Percentiles rank a stretch among this genome's conserved stretches.
Evolutionary conservation across 92 coral and sea anemone species (phyloP).

Genomic region (Epizoanthus illoricatus): DNA sequence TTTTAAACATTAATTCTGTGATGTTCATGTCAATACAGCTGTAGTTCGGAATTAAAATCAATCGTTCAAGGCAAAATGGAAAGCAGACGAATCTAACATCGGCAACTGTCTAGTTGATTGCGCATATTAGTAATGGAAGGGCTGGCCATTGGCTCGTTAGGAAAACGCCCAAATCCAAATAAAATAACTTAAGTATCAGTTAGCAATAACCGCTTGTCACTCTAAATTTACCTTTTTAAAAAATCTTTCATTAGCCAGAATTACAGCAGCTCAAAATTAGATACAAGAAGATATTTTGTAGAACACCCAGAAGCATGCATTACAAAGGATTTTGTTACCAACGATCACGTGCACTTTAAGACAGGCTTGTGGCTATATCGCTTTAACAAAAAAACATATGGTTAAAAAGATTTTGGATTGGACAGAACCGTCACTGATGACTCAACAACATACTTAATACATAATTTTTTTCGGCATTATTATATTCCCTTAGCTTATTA

Average conservation of each 20-base stretch:
- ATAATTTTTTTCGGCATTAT: background rate
- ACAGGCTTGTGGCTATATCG: background rate
- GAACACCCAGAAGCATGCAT: conserved; percentile 1
- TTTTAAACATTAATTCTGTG: conserved; percentile 78
- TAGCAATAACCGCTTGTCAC: conserved; percentile 6
- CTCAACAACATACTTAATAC: background rate
- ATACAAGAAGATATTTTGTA: background rate
- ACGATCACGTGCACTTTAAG: background rate
- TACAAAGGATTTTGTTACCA: conserved; percentile 9
- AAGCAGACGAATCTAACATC: conserved; percentile 37
- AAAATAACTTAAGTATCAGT: conserved; percentile 19
- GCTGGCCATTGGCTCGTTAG: background rate
- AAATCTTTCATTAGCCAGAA: conserved; percentile 11
- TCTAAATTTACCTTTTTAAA: conserved; percentile 1
- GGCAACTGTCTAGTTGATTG: conserved; percentile 33
- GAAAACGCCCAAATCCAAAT: background rate
- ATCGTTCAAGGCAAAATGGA: conserved; percentile 31
- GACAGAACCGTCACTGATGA: no score
- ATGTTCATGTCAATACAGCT: conserved; percentile 86
- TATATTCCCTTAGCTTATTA: background rate
- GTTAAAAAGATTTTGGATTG: no score
- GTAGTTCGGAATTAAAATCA: conserved; percentile 50
- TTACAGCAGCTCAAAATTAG: background rate
- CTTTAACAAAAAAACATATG: background rate
- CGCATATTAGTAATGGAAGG: conserved; percentile 12